Percentiles rank a stretch among this genome's conserved stretches.
phyloP scores from a whole-genome alignment of 2,888 invertebrate genomes.

The Cerastis rubricosa region DNA sequence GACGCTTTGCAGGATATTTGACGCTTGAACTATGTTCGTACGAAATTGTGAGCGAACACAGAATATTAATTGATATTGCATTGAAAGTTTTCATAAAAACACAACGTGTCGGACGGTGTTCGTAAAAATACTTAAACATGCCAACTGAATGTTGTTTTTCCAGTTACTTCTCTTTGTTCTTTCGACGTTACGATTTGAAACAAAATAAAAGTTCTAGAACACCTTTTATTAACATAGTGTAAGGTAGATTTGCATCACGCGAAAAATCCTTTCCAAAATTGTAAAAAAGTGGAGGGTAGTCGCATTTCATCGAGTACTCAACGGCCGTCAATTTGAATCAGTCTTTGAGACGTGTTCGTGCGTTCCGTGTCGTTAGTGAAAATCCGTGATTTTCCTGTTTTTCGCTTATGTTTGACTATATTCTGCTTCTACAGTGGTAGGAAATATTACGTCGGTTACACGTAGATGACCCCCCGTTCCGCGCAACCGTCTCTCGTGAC shows the following conservation, averaged over 20 bases:
- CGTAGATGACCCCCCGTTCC: conserved; percentile 52
- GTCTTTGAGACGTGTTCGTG: conserved; percentile 82
- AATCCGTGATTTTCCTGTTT: conserved; percentile 65
- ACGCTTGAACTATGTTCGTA: conserved; percentile 32
- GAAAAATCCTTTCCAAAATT: conserved; percentile 4
- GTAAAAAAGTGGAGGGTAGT: conserved; percentile 74
- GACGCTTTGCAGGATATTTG: conserved; percentile 62
- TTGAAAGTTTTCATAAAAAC: conserved; percentile 7
- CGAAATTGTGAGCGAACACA: conserved; percentile 28
- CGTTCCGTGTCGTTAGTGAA: conserved; percentile 72
- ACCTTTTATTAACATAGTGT: conserved; percentile 23
- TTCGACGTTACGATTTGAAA: conserved; percentile 31
- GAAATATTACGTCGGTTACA: conserved; percentile 44
- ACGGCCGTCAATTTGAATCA: conserved; percentile 63
- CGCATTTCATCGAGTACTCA: conserved; percentile 24
- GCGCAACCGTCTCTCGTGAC: conserved; percentile 76
- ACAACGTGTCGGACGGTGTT: background rate
- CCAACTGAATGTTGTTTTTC: conserved; percentile 24
- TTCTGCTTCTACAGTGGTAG: conserved; percentile 58
- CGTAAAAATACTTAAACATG: background rate
- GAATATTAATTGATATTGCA: conserved; percentile 34
- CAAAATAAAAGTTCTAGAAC: conserved; percentile 54
- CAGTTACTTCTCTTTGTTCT: conserved; percentile 14
- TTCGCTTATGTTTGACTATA: conserved; percentile 57
- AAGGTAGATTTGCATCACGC: conserved; percentile 45